Conservation (phyloP, 2,113 vertebrate species). For the human (Homo sapiens) region GRCh38 chr14:101312001-101312500, state of each 20-base stretch:
- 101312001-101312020: too few species aligned
- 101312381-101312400: neutral
- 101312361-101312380: neutral
- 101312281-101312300: neutral
- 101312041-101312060: neutral
- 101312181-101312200: neutral
- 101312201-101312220: neutral
- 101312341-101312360: neutral
- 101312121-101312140: neutral
- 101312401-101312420: neutral
- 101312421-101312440: neutral
- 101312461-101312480: neutral
- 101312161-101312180: neutral
- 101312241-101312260: neutral
- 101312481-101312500: neutral
- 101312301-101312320: too few species aligned
- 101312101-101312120: neutral
- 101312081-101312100: neutral
- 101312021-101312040: neutral
- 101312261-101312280: neutral
- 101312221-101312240: neutral
- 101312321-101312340: neutral
- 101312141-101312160: neutral
- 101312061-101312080: neutral
- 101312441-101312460: neutral